Evolutionary conservation across 2,888 invertebrate genomes (phyloP).

Genomic region (Caenorhabditis sp.): DNA sequence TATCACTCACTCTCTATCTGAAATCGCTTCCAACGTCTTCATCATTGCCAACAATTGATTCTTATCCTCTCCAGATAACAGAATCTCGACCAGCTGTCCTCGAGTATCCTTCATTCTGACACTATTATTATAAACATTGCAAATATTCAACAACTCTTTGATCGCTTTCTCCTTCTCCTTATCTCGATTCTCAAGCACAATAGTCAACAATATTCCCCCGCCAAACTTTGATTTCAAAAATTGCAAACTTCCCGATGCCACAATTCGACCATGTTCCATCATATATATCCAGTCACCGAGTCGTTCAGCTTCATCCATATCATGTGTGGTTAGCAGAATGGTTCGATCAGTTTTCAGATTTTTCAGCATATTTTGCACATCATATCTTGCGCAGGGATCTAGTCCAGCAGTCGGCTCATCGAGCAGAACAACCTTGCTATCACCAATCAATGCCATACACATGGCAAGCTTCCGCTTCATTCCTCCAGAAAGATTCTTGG

Average conservation of each 20-base stretch:
- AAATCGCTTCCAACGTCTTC: conserved; percentile 50
- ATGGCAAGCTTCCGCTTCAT: conserved; percentile 68
- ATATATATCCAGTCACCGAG: conserved; percentile 65
- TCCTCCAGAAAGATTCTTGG: conserved; percentile 62
- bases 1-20: conserved; percentile 2
- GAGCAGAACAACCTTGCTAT: conserved; percentile 56
- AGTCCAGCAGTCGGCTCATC: conserved; percentile 65
- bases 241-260: conserved; percentile 57
- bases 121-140: background rate
- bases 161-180: background rate
- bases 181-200: conserved; percentile 33
- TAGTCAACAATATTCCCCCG: conserved; percentile 59
- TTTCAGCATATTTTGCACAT: conserved; percentile 53
- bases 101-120: conserved; percentile 17
- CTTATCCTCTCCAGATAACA: conserved; percentile 34
- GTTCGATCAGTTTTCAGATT: conserved; percentile 53
- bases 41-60: conserved; percentile 41
- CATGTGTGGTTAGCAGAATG: conserved; percentile 67
- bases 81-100: conserved; percentile 48
- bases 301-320: conserved; percentile 69
- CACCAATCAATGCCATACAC: conserved; percentile 64
- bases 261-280: conserved; percentile 63
- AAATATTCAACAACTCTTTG: conserved; percentile 2
- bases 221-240: conserved; percentile 63
- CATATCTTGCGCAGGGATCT: conserved; percentile 49